phyloP scores from a whole-genome alignment of 2,113 vertebrate species.

The Scatophagus argus region DNA sequence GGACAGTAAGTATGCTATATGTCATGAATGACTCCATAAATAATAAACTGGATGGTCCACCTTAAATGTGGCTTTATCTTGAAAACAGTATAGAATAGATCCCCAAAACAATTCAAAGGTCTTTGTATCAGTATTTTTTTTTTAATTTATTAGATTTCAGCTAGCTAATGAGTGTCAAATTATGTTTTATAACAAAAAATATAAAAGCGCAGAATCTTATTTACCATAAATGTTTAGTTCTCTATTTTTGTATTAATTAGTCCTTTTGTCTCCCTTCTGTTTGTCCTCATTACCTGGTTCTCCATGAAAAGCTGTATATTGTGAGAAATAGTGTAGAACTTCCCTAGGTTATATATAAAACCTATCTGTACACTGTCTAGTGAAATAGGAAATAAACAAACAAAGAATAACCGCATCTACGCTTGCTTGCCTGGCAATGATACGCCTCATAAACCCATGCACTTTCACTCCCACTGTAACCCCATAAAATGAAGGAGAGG shows the following conservation, averaged over 20 bases:
- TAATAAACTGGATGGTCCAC: not conserved
- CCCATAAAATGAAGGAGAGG: conserved; percentile 65
- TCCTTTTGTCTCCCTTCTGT: not conserved
- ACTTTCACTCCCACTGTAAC: conserved; percentile 52
- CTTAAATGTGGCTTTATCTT: not conserved
- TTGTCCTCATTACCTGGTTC: not conserved
- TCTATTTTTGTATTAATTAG: not conserved
- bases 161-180: not conserved
- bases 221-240: not conserved
- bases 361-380: conserved; percentile 26
- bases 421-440: conserved; percentile 44
- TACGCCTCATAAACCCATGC: conserved; percentile 60
- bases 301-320: conserved; percentile 7
- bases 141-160: not conserved
- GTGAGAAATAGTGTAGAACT: not conserved
- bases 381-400: conserved; percentile 53
- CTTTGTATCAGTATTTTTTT: not conserved
- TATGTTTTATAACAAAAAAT: not conserved
- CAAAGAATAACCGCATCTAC: conserved; percentile 40
- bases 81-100: not conserved
- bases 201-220: not conserved
- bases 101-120: not conserved
- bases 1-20: not conserved
- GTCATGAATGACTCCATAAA: not conserved
- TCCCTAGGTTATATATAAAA: conserved; percentile 26